Evolutionary conservation across 2,888 invertebrate genomes (phyloP), one percentile per base, ranked within the genome.

Genomic region (Caenorhabditis sp.): DNA sequence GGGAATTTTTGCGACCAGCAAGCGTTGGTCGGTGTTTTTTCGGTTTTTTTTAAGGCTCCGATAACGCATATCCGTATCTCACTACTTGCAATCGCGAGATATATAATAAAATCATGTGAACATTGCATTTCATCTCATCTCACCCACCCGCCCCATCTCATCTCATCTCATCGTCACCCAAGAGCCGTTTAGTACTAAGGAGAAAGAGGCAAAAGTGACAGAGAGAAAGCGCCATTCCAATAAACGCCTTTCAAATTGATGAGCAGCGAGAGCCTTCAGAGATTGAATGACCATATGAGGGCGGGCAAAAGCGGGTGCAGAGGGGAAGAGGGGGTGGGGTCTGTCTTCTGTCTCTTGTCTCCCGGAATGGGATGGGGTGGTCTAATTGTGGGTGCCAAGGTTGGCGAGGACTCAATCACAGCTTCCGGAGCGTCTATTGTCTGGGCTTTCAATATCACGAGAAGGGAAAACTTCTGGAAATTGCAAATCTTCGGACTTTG

Each of bases 221-320:
- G 58, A 32, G 22, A n/a, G 18, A 37, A 32, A 13, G 37, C 65
- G n/a, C 67, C 76, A 76, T 76, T 76, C 67, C 76, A 76, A 76
- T 76, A 76, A 76, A 76, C 76, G 76, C 76, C 76, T 76, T 76
- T 76, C 67, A 76, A 76, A 76, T 55, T 76, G 76, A 76, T 76
- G 76, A 76, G 76, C 60, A 32, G n/a, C 32, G 4, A 9, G 32
- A 32, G 32, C 32, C 32, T 67, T 60, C 76, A 67, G 76, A 78
- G 69, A 78, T 78, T 78, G 77, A 56, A 69, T 78, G 77, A 64
- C 77, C 68, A 69, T 78, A 78, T 70, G 77, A 78, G 64, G n/a
- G n/a, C n/a, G n/a, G n/a, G n/a, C n/a, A n/a, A n/a, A n/a, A n/a
- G n/a, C n/a, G n/a, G n/a, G n/a, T n/a, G n/a, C n/a, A n/a, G 56